Evolutionary conservation across 2,888 invertebrate species (phyloP).

Genomic region (Spilarctia lutea): DNA sequence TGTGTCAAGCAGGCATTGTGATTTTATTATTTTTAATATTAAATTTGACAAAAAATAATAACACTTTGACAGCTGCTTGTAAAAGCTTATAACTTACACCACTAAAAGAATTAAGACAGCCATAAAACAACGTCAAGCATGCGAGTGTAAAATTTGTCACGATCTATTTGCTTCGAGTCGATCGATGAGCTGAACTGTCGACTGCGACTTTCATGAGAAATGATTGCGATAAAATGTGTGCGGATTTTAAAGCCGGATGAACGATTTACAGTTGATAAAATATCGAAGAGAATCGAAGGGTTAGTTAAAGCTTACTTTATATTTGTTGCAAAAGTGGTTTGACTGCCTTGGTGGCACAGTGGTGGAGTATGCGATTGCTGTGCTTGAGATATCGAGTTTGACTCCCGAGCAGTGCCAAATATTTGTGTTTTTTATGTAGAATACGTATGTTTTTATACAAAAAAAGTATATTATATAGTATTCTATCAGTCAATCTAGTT

Average conservation of each 20-base stretch:
- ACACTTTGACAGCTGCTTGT: neutral
- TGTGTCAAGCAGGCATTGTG: no score
- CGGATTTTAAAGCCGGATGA: conserved; percentile 13
- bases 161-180: conserved; percentile 61
- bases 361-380: no score
- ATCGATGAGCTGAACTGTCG: conserved; percentile 55
- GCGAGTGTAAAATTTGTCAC: conserved; percentile 75
- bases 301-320: neutral
- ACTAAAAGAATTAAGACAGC: conserved; percentile 61
- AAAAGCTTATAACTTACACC: conserved; percentile 32
- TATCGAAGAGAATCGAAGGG: conserved; percentile 7
- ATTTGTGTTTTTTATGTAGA: no score
- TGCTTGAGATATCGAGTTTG: no score
- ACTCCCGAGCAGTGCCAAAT: no score
- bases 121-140: conserved; percentile 75
- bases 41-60: no score
- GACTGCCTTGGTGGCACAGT: no score
- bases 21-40: no score
- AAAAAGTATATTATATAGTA: no score
- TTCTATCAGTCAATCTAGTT: no score
- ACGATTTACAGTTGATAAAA: conserved; percentile 14
- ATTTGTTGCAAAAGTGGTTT: neutral
- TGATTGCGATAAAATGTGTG: conserved; percentile 31
- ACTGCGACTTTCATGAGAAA: conserved; percentile 40
- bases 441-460: no score